phyloP scores from a whole-genome alignment of 2,888 invertebrate genomes.

The Cosmia trapezina region DNA sequence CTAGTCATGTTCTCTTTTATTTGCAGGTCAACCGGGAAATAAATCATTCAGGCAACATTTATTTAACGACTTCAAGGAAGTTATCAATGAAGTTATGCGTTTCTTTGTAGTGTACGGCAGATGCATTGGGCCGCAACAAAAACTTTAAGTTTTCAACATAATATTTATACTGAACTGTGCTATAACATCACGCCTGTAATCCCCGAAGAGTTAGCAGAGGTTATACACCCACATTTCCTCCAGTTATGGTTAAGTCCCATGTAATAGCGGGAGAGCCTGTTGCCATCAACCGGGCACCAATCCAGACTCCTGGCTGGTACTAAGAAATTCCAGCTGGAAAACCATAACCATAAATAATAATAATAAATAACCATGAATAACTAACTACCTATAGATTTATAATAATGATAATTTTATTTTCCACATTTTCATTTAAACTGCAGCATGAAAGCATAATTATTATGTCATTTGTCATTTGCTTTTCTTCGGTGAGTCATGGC shows the following conservation, averaged over 20 bases:
- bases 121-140: not conserved
- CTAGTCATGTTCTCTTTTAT: conserved; percentile 50
- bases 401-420: not conserved
- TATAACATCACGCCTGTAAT: too few relatives aligned
- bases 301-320: too few relatives aligned
- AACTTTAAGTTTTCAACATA: not conserved
- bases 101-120: conserved; percentile 9
- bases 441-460: not conserved
- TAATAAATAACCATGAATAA: too few relatives aligned
- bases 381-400: too few relatives aligned
- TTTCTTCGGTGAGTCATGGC: too few relatives aligned
- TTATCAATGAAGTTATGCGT: not conserved
- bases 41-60: conserved; percentile 31
- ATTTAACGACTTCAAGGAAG: conserved; percentile 11
- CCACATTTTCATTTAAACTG: not conserved
- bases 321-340: too few relatives aligned
- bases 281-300: too few relatives aligned
- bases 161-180: not conserved
- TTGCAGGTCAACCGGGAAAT: conserved; percentile 42
- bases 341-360: too few relatives aligned
- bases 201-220: too few relatives aligned
- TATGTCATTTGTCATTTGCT: not conserved
- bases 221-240: too few relatives aligned
- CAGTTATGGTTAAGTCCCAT: too few relatives aligned
- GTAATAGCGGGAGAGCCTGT: too few relatives aligned